Percentiles rank a stretch among this genome's conserved stretches.
Conservation (phyloP, 1,140 invertebrate species). For the Macrostomum lignano region DNA sequence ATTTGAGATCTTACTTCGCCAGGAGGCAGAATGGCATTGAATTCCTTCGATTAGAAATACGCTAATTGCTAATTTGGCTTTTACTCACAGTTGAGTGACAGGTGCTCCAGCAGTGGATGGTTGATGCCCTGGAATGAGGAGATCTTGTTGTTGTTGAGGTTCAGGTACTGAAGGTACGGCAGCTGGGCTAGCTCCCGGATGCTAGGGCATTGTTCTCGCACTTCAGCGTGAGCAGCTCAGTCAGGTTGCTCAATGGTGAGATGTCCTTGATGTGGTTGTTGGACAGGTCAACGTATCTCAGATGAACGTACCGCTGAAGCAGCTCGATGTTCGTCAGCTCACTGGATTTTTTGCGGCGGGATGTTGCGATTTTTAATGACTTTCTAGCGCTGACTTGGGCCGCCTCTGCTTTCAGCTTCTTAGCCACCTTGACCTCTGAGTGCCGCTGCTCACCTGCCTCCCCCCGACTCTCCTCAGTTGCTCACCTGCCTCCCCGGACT, state of each 20-base stretch:
- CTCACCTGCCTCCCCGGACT: too few relatives aligned
- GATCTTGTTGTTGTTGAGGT: conserved; percentile 22
- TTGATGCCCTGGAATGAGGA: conserved; percentile 17
- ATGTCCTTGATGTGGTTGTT: conserved; percentile 24
- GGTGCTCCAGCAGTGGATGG: conserved; percentile 23
- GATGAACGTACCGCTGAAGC: conserved; percentile 19
- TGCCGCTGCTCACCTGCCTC: too few relatives aligned
- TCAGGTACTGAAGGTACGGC: conserved; percentile 22
- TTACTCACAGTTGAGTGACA: conserved; percentile 22
- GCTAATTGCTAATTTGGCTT: too few relatives aligned
- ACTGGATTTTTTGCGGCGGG: too few relatives aligned
- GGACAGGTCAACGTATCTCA: conserved; percentile 21
- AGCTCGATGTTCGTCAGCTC: conserved; percentile 19
- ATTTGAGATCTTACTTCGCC: too few relatives aligned
- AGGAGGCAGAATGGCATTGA: too few relatives aligned
- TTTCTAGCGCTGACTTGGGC: too few relatives aligned
- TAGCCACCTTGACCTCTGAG: too few relatives aligned
- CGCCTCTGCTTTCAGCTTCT: too few relatives aligned
- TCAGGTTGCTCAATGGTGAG: conserved; percentile 16
- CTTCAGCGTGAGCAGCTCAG: conserved; percentile 24
- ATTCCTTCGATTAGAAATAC: too few relatives aligned
- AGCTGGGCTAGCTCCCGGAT: conserved; percentile 19
- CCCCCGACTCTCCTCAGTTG: too few relatives aligned
- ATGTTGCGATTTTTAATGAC: too few relatives aligned
- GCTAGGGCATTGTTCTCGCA: conserved; percentile 20